A percentile compares a stretch with the other conserved stretches of the same genome.
Evolutionary conservation across 1,140 invertebrate species (phyloP).

Genomic region (Drosophila oshimai): DNA sequence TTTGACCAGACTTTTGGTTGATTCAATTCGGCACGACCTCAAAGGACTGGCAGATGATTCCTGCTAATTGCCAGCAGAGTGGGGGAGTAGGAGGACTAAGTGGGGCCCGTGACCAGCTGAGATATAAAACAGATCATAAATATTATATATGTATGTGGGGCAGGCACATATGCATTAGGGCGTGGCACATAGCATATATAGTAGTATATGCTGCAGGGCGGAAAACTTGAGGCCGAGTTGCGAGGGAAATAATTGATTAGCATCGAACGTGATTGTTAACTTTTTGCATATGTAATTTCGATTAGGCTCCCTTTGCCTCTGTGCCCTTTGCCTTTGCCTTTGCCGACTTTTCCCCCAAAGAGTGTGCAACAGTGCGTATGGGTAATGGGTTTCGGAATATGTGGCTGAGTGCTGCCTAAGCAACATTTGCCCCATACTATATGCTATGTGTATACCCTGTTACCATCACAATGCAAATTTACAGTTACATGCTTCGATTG

Average conservation of each 20-base stretch:
- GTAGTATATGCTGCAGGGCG: background rate
- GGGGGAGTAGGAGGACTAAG: conserved; percentile 17
- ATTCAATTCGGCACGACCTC: conserved; percentile 31
- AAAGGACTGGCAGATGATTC: conserved; percentile 21
- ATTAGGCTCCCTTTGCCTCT: conserved; percentile 22
- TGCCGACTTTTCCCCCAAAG: too few relatives aligned
- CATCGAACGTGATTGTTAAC: conserved; percentile 80
- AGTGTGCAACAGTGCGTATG: conserved; percentile 76
- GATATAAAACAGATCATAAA: conserved; percentile 68
- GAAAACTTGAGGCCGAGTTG: conserved; percentile 42
- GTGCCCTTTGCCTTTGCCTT: background rate
- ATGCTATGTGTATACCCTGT: conserved; percentile 2
- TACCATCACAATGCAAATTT: conserved; percentile 76
- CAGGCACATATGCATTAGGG: conserved; percentile 57
- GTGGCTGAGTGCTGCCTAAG: conserved; percentile 48
- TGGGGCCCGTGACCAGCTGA: conserved; percentile 23
- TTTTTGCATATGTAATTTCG: conserved; percentile 80
- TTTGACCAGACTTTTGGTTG: conserved; percentile 1
- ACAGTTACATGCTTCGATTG: conserved; percentile 81
- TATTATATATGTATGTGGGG: conserved; percentile 40
- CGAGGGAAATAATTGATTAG: conserved; percentile 78
- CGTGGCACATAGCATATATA: conserved; percentile 16
- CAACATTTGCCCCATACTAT: conserved; percentile 40
- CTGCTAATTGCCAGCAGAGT: conserved; percentile 33
- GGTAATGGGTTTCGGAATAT: conserved; percentile 48